phyloP scores from a whole-genome alignment of 2,888 invertebrate species.

The Deroplatys truncata region DNA sequence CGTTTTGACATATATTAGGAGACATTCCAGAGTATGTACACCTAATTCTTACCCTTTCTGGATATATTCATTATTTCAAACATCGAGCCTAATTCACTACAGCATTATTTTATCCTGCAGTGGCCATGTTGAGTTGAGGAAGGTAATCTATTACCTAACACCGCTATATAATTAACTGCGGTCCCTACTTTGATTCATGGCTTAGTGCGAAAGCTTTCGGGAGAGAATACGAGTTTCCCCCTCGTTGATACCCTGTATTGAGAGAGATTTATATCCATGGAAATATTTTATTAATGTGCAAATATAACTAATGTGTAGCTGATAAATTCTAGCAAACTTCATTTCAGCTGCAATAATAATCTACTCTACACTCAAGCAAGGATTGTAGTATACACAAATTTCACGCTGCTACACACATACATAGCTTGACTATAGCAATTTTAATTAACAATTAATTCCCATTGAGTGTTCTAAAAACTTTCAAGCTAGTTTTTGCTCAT shows the following conservation, averaged over 20 bases:
- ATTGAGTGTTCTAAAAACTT: too few relatives aligned
- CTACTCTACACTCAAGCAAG: not conserved
- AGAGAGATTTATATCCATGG: not conserved
- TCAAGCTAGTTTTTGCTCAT: too few relatives aligned
- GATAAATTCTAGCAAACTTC: not conserved
- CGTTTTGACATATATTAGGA: too few relatives aligned
- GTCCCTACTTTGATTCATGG: not conserved
- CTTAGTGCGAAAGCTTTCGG: not conserved
- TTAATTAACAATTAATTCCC: too few relatives aligned
- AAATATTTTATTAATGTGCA: not conserved
- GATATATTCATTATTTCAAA: not conserved
- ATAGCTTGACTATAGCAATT: too few relatives aligned
- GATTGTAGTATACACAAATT: not conserved
- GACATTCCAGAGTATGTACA: too few relatives aligned
- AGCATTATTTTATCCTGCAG: not conserved
- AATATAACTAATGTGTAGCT: not conserved
- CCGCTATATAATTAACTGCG: not conserved
- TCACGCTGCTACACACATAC: too few relatives aligned
- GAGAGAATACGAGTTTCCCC: not conserved
- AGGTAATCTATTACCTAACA: not conserved
- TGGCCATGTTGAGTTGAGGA: not conserved
- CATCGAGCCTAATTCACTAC: not conserved
- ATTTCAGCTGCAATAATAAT: not conserved
- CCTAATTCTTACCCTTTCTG: not conserved
- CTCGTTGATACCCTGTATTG: not conserved